Conservation (phyloP, 2,888 invertebrate genomes). For the Eustalomyia histrio region DNA sequence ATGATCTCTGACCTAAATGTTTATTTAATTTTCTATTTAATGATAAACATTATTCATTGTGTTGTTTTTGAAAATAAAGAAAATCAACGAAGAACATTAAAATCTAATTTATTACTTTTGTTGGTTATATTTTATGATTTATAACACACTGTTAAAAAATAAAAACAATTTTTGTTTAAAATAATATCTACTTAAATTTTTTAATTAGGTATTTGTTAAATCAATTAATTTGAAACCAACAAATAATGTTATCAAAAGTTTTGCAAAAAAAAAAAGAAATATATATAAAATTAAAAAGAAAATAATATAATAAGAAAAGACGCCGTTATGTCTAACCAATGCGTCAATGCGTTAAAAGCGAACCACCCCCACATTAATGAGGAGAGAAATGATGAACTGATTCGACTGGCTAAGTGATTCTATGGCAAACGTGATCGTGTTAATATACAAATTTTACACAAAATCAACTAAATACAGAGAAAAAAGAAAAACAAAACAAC, state of each 20-base stretch:
- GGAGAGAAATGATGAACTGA: conserved; percentile 8
- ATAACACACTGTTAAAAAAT: conserved; percentile 1
- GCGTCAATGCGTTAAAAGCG: conserved; percentile 51
- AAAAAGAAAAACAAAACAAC: neutral
- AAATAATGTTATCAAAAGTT: conserved; percentile 20
- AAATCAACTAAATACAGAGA: neutral
- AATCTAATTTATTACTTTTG: conserved; percentile 32
- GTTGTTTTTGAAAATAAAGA: conserved; percentile 4
- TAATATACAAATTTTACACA: conserved; percentile 12
- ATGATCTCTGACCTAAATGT: conserved; percentile 36
- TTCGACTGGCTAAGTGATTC: neutral
- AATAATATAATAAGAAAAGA: conserved; percentile 39
- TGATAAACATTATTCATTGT: conserved; percentile 19
- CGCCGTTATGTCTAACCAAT: conserved; percentile 61
- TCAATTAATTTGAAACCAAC: neutral
- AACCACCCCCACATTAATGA: conserved; percentile 30
- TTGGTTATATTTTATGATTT: conserved; percentile 13
- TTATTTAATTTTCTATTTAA: conserved; percentile 19
- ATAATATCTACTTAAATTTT: conserved; percentile 12
- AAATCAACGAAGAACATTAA: neutral
- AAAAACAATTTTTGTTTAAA: neutral
- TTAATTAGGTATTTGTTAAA: neutral
- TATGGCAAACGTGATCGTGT: conserved; percentile 4
- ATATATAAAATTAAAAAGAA: neutral
- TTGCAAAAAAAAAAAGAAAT: conserved; percentile 12